A percentile compares a stretch with the other conserved stretches of the same genome.
These are phyloP conservation scores for Drosophila subpulchrella DNA, from an alignment of 1,140 invertebrate species.

Conservation along the genomic window DNA sequence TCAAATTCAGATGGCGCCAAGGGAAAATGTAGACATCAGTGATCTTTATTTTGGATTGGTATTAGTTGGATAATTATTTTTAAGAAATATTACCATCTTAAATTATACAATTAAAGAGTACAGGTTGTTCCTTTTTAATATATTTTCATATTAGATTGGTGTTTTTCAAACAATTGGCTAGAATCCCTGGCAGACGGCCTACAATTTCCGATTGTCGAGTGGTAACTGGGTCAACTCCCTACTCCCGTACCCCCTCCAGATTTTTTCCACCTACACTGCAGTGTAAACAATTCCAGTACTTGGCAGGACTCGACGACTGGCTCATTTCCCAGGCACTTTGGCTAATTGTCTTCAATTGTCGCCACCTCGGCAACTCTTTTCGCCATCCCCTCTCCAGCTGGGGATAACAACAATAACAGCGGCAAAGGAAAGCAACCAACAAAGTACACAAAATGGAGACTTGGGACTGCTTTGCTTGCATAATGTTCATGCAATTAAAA, in stretches of 20 bases:
- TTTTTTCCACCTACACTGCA: background rate
- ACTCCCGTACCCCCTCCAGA: background rate
- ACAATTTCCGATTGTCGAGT: conserved; percentile 7
- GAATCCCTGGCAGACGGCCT: background rate
- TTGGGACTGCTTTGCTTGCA: conserved; percentile 64
- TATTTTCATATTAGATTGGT: background rate
- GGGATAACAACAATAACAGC: conserved; percentile 4
- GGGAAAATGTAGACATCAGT: background rate
- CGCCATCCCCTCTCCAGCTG: conserved; percentile 7
- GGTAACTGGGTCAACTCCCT: conserved; percentile 32
- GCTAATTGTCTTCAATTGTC: conserved; percentile 78
- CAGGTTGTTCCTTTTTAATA: no score
- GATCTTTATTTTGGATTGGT: no score
- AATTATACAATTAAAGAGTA: no score
- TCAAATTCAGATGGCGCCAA: background rate
- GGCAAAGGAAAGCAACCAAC: conserved; percentile 40
- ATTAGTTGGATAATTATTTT: no score
- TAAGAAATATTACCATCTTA: no score
- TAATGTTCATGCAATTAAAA: conserved; percentile 80
- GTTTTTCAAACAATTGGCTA: background rate
- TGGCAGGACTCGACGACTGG: conserved; percentile 35
- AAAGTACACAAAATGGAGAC: conserved; percentile 53
- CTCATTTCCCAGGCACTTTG: conserved; percentile 70
- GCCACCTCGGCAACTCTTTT: conserved; percentile 48
- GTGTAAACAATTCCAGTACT: conserved; percentile 37